Base-by-base conservation (phyloP, 2,888 invertebrate species). In the Frankliniella fusca region DNA sequence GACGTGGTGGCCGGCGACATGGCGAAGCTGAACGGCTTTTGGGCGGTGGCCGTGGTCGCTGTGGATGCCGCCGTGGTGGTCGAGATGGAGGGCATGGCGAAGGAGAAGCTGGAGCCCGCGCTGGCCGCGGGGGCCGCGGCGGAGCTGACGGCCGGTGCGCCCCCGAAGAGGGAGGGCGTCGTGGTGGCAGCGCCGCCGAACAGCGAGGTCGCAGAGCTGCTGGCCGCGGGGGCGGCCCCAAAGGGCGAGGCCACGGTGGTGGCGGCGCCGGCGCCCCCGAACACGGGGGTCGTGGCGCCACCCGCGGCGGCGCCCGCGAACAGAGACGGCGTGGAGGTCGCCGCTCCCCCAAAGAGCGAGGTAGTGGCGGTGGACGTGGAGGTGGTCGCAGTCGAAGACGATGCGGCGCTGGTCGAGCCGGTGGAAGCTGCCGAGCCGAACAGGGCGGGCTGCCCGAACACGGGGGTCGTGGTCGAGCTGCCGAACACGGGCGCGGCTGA, bases 91-190 rank as follows among this genome's bases (percentile, higher is more conserved):
- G 70, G 70, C 70, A 76, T 12, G 27, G 70, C 70, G 61, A 85
- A 83, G 10, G 86, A 28, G 9, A 83, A 83, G 5, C 85, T 86
- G 86, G 87, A 87, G 48, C 82, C 65, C 15, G 81, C 80, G n/a
- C 80, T 80, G 48, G 80, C 50, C 38, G 81, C 23, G 38, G 83
- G 20, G 54, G 83, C n/a, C 20, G 81, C 81, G 5, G 83, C 83
- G 8, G 84, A 83, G 18, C 83, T 65, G 50, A 83, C 76, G 38
- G 38, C 38, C 18, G 80, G 28, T 3, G 84, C 81, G 27, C 84
- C 85, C 82, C 85, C 85, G 50, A 84, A 83, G 18, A 48, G 28
- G 18, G 80, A 38, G 27, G 20, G 0, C 38, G 83, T 83, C 9
- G 84, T 84, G 18, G 83, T 65, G 50, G 84, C 76, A 27, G 84